A percentile compares a stretch with the other conserved stretches of the same genome.
phyloP scores from a whole-genome alignment of 2,797 vertebrate genomes.

The Antrozous pallidus region DNA sequence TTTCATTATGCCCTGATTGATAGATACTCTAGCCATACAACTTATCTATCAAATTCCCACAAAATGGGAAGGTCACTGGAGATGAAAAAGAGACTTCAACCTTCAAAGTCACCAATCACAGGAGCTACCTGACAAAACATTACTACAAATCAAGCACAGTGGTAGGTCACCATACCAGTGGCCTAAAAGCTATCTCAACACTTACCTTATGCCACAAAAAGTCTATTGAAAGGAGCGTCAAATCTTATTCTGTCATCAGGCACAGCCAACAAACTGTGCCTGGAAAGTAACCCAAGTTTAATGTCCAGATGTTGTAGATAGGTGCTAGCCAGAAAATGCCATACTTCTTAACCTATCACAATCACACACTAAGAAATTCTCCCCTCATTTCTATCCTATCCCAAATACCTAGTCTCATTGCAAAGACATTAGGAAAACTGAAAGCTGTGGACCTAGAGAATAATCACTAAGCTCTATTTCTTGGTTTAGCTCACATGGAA shows the following conservation, averaged over 20 bases:
- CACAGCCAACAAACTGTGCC: not conserved
- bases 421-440: not conserved
- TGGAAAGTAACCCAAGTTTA: slow-evolving; percentile 36
- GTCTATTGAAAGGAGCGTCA: not conserved
- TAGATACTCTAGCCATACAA: slow-evolving; percentile 22
- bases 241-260: slow-evolving; percentile 9
- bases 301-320: not conserved
- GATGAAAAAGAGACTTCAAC: not conserved
- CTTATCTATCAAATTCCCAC: slow-evolving; percentile 20
- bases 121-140: not conserved
- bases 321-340: not conserved
- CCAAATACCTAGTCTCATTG: slow-evolving; percentile 34
- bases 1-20: not conserved
- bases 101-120: slow-evolving; percentile 4
- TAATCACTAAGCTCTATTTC: slow-evolving; percentile 1
- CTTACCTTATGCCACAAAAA: not conserved
- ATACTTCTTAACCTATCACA: not conserved
- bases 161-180: not conserved
- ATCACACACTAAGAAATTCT: not conserved
- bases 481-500: slow-evolving; percentile 10
- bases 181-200: not conserved
- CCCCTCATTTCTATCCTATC: not conserved
- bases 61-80: not conserved
- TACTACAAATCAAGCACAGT: not conserved
- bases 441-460: not conserved